Conservation (phyloP, 2,113 vertebrate species). For the Columba janthina region DNA sequence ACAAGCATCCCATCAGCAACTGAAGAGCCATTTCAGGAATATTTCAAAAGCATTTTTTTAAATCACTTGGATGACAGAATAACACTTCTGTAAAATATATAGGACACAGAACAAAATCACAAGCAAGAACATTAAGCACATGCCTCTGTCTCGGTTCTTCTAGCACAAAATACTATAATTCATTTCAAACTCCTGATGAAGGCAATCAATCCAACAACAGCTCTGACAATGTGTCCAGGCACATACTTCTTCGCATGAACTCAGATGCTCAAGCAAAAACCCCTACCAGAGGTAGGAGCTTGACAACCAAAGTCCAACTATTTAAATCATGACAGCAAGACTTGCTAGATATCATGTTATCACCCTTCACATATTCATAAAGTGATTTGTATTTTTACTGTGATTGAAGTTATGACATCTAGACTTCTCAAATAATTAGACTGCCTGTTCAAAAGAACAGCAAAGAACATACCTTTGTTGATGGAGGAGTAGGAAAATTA, state of each 20-base stretch:
- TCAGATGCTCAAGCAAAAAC: neutral
- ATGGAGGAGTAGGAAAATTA: slow-evolving; percentile 87
- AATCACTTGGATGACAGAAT: neutral
- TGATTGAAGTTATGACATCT: neutral
- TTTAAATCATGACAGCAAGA: neutral
- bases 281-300: neutral
- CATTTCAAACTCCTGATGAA: neutral
- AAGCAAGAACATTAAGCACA: neutral
- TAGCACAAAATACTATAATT: neutral
- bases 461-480: slow-evolving; percentile 75
- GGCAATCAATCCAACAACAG: neutral
- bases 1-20: neutral
- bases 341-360: neutral
- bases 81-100: neutral
- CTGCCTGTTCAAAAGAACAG: neutral
- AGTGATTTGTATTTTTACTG: neutral
- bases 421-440: neutral
- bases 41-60: neutral
- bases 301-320: neutral
- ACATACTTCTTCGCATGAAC: neutral
- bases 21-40: neutral
- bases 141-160: neutral
- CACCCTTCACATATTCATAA: neutral
- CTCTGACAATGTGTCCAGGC: neutral
- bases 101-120: neutral